Conservation (phyloP, 1,140 invertebrate genomes). For the Kradibia gibbosae region DNA sequence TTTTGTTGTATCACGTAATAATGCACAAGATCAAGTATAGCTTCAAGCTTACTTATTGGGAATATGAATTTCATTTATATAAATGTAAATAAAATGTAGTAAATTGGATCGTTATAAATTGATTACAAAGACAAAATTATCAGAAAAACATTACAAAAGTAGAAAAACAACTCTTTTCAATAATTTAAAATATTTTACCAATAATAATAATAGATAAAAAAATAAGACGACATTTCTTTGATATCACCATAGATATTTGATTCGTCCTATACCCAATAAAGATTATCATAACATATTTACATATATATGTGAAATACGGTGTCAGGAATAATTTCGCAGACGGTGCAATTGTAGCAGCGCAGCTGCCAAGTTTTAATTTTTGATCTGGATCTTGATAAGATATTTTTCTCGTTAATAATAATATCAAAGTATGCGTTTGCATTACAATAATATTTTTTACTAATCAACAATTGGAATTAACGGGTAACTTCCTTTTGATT, state of each 20-base stretch:
- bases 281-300: slow-evolving; percentile 15
- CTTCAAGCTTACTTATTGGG: slow-evolving; percentile 19
- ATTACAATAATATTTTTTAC: neutral
- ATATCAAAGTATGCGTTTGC: neutral
- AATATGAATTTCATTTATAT: slow-evolving; percentile 16
- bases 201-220: too few species aligned
- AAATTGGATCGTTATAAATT: slow-evolving; percentile 34
- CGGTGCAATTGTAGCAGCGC: slow-evolving; percentile 34
- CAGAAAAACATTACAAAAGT: slow-evolving; percentile 37
- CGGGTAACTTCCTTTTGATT: neutral
- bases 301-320: slow-evolving; percentile 1
- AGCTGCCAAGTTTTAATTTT: slow-evolving; percentile 38
- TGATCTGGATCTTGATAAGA: slow-evolving; percentile 22
- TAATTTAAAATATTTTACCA: too few species aligned
- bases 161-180: slow-evolving; percentile 49
- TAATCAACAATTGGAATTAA: neutral
- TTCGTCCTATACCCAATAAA: neutral
- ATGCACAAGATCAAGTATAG: slow-evolving; percentile 1
- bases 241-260: neutral
- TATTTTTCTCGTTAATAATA: neutral
- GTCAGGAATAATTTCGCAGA: slow-evolving; percentile 12
- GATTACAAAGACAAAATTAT: slow-evolving; percentile 44
- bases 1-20: slow-evolving; percentile 10
- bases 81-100: slow-evolving; percentile 25
- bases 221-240: slow-evolving; percentile 28